Conservation (phyloP, 2,888 invertebrate genomes). For the Alcis repandata region DNA sequence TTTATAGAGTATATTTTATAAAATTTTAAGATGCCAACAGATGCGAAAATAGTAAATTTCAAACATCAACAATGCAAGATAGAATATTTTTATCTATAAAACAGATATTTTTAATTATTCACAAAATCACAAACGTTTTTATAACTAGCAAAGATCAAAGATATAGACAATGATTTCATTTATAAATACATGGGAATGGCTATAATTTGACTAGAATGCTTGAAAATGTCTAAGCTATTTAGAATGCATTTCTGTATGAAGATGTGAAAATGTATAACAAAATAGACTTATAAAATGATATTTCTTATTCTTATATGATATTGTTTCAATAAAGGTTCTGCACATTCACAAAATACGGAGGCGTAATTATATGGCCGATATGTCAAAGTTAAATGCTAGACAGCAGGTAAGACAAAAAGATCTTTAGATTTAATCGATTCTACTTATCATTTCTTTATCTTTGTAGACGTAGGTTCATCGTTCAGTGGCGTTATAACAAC, state of each 20-base stretch:
- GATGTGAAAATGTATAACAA: background rate
- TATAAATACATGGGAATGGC: background rate
- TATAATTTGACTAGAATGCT: background rate
- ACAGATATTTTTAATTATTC: constrained; percentile 42
- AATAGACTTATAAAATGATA: background rate
- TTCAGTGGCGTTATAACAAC: constrained; percentile 74
- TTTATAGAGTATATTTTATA: constrained; percentile 55
- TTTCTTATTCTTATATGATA: too few relatives aligned
- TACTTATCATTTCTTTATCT: constrained; percentile 54
- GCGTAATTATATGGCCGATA: too few relatives aligned
- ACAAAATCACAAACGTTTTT: constrained; percentile 23
- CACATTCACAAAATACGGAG: too few relatives aligned
- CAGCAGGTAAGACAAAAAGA: too few relatives aligned
- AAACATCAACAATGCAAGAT: constrained; percentile 50
- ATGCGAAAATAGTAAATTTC: constrained; percentile 56
- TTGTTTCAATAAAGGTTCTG: too few relatives aligned
- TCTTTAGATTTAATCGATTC: too few relatives aligned
- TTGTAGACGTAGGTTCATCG: constrained; percentile 61
- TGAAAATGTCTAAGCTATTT: background rate
- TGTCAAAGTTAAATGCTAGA: too few relatives aligned
- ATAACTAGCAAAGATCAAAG: constrained; percentile 32
- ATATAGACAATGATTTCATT: background rate
- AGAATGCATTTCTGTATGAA: background rate
- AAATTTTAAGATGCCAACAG: constrained; percentile 70
- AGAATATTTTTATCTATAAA: constrained; percentile 37